Evolutionary conservation across 2,113 vertebrate genomes (phyloP).

Genomic region (Rhinolophus sinicus): DNA sequence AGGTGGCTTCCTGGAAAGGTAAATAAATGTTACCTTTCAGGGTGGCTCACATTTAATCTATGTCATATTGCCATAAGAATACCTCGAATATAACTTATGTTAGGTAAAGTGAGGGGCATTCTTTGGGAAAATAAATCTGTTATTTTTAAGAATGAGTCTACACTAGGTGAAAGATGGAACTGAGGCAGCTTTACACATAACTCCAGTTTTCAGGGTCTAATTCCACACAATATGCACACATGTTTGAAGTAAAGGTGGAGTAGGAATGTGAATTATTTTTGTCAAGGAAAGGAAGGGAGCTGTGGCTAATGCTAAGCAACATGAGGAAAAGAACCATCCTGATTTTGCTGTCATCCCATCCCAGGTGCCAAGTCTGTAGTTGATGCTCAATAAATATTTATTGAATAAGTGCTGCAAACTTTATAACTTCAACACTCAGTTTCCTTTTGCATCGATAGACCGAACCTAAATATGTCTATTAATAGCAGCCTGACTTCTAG

Average conservation of each 20-base stretch:
- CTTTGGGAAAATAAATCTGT: neutral
- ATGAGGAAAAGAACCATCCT: neutral
- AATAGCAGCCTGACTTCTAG: neutral
- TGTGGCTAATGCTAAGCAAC: neutral
- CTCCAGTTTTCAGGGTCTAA: neutral
- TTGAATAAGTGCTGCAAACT: neutral
- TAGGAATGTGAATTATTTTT: neutral
- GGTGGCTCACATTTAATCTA: neutral
- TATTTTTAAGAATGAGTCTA: neutral
- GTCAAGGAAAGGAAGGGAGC: neutral
- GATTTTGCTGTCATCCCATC: neutral
- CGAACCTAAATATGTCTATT: neutral
- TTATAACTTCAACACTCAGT: neutral
- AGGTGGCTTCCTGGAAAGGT: neutral
- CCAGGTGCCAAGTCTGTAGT: neutral
- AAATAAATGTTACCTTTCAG: constrained; percentile 18
- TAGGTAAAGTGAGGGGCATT: neutral
- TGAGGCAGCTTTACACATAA: neutral
- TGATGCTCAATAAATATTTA: neutral
- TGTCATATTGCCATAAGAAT: neutral
- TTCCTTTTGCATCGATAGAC: neutral
- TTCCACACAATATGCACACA: neutral
- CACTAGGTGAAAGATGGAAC: neutral
- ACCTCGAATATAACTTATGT: neutral
- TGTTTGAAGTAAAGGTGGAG: neutral